Evolutionary conservation across 2,888 invertebrate species (phyloP).

Genomic region (Malthinus flaveolus): DNA sequence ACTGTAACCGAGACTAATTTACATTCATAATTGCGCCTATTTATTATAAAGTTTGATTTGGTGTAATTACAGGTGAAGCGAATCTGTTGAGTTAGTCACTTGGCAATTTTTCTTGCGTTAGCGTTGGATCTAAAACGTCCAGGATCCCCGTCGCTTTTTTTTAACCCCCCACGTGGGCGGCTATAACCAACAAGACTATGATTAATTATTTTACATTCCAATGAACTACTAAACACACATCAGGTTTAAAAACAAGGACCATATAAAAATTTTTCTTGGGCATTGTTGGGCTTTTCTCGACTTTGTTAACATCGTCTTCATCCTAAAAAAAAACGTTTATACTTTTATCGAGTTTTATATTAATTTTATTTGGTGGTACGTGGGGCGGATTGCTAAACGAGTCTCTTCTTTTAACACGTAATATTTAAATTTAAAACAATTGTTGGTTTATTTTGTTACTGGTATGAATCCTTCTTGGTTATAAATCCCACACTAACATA

Average conservation of each 20-base stretch:
- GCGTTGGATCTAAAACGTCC: conserved; percentile 27
- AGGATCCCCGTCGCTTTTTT: conserved; percentile 29
- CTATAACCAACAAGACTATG: conserved; percentile 46
- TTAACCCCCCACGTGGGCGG: conserved; percentile 40
- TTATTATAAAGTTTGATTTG: conserved; percentile 22
- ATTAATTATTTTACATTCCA: conserved; percentile 49
- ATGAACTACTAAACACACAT: conserved; percentile 43
- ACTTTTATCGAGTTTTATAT: too few species aligned
- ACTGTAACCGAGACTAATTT: conserved; percentile 24
- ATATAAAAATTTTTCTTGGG: too few species aligned
- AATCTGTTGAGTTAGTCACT: conserved; percentile 30
- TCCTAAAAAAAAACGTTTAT: too few species aligned
- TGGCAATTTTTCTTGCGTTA: conserved; percentile 39
- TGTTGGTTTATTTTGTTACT: too few species aligned
- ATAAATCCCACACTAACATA: too few species aligned
- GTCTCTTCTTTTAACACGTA: too few species aligned
- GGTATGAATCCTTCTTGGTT: too few species aligned
- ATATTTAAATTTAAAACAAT: too few species aligned
- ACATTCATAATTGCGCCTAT: conserved; percentile 23
- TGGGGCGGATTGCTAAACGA: too few species aligned
- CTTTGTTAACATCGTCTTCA: too few species aligned
- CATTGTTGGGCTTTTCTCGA: too few species aligned
- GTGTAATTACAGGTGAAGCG: conserved; percentile 29
- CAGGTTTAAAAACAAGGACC: background rate
- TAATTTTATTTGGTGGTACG: too few species aligned